Evolutionary conservation across 2,888 invertebrate genomes (phyloP), one percentile per base, ranked within the genome.

Genomic region (Catocala nupta): DNA sequence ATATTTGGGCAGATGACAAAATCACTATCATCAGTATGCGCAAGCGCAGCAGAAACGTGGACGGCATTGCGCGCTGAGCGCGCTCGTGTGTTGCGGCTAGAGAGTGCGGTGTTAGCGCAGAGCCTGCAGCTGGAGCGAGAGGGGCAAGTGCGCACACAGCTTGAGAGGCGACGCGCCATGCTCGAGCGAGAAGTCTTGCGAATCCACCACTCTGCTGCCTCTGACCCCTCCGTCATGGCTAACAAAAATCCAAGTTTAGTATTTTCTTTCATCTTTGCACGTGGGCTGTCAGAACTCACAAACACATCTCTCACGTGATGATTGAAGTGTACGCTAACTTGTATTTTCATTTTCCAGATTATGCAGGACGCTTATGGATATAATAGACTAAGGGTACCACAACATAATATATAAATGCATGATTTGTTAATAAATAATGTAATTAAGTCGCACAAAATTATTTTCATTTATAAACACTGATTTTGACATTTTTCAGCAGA

Each of bases 101-200:
- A 94, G 79, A 87, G 90, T 50, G 90, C 91, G 0, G 88, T 94
- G 60, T 75, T 91, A 12, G 85, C 90, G 36, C 93, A 93, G 77
- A 88, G 84, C 64, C 65, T 89, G 56, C 92, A 93, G 70, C 73
- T 92, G 53, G 90, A 92, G 64, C 86, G 91, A 13, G 92, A 92
- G 70, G 87, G 83, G 4, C 83, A 88, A 59, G 90, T 90, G 54
- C 88, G 94, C 62, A 93, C 91, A 8, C 90, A 91, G 76, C 85
- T 92, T 0, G 92, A 94, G 71, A 81, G 86, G 1, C 89, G 90
- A 8, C 88, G 89, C 57, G 86, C 91, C 12, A 57, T 85, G 42
- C 82, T 91, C 12, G 92, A 92, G 77, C 82, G 92, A 44, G 87
- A 90, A 71, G 73, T 92, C 33, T 65, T 90, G 44, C 81, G 88